Conservation (phyloP, 2,797 vertebrate genomes). For the Holocentrus rufus region DNA sequence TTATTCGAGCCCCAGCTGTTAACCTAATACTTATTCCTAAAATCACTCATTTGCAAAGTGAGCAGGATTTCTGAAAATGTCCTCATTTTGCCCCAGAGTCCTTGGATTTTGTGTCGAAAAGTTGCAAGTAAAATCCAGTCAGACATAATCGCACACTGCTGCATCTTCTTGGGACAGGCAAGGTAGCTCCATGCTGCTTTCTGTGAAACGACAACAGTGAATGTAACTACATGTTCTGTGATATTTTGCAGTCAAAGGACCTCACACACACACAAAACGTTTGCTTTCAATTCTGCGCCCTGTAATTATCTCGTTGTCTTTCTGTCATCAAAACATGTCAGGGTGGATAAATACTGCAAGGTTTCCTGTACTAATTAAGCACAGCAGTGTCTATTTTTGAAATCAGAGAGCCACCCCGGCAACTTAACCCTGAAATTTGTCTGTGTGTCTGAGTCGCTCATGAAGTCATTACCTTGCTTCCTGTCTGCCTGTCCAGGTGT, state of each 20-base stretch:
- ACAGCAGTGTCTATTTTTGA: not conserved
- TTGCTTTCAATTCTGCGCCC: constrained; percentile 24
- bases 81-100: not conserved
- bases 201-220: constrained; percentile 1
- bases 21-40: not conserved
- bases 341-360: not conserved
- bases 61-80: not conserved
- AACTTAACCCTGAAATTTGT: too few species aligned
- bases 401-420: too few species aligned
- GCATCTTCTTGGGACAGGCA: not conserved
- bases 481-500: too few species aligned
- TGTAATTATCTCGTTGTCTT: constrained; percentile 37
- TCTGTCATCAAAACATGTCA: constrained; percentile 27
- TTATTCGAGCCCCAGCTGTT: not conserved
- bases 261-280: constrained; percentile 32
- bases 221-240: constrained; percentile 18
- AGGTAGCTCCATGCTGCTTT: not conserved
- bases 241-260: constrained; percentile 17
- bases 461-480: too few species aligned
- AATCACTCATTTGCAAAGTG: too few species aligned
- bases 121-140: too few species aligned
- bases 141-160: not conserved
- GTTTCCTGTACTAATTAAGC: not conserved
- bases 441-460: too few species aligned
- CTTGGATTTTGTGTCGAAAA: too few species aligned